Base-by-base conservation (phyloP, 2,113 vertebrate genomes). In the Laterallus jamaicensis region DNA sequence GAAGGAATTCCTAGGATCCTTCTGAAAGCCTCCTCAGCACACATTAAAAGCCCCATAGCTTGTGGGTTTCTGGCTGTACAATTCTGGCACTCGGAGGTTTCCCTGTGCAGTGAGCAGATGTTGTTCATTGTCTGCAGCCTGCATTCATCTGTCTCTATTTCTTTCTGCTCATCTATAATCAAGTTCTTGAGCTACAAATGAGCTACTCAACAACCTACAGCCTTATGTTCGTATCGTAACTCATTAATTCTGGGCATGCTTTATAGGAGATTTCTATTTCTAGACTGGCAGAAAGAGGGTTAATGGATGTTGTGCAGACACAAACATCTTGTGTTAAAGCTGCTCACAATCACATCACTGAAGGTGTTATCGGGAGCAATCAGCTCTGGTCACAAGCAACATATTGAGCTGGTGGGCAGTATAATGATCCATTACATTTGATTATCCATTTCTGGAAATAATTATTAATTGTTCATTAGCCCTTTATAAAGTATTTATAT, bases 171-270 rank as follows among this genome's bases (percentile, higher is more conserved):
- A 84, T 91, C 80, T n/a, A 68, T 87, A 96, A 96, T 89, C 93
- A 87, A 91, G 86, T 91, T 95, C 86, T 92, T 80, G 69, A 95
- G 86, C 77, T 93, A 84, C 80, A 97, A 88, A 96, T 73, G 82
- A 92, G 88, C 73, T 86, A 70, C 39, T 92, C 15, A 1, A 81
- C 85, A 89, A n/a, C 49, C 32, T 62, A 50, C 62, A 91, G 62
- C 80, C 92, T 88, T 93, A 66, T 88, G 93, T 71, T 93, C 0
- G 0, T 50, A 70, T 54, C 69, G 56, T 40, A 86, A 71, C 44
- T 64, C 82, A 71, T 88, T 92, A 83, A 86, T 83, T 70, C 68
- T 88, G 82, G 70, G 7, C 60, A n/a, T 32, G 32, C 31, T 63
- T 74, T 47, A 42, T 6, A 52, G 16, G 24, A 82, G 29, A 28